phyloP scores from a whole-genome alignment of 2,797 vertebrate species.

The Gymnothorax reevesii region DNA sequence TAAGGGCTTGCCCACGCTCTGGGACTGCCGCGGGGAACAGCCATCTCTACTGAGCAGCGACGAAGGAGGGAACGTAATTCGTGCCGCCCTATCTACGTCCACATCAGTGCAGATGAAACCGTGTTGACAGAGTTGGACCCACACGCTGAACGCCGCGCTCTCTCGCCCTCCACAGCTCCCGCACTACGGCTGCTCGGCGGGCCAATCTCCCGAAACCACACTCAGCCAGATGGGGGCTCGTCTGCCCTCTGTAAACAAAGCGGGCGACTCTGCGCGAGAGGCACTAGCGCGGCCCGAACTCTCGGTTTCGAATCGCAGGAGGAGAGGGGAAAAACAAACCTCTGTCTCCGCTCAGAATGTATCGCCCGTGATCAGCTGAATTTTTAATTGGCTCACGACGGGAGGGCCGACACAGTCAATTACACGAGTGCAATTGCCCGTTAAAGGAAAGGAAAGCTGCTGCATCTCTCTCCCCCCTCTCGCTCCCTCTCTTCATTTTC shows the following conservation, averaged over 20 bases:
- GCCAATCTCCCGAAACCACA: neutral
- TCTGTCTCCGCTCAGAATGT: neutral
- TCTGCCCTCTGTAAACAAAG: neutral
- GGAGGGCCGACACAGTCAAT: constrained; percentile 1
- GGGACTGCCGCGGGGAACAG: neutral
- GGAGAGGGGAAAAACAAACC: neutral
- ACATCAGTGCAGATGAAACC: neutral
- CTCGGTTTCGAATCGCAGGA: neutral
- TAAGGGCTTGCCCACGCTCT: neutral
- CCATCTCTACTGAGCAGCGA: neutral
- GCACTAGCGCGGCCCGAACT: neutral
- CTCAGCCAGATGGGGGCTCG: neutral
- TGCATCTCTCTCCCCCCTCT: neutral
- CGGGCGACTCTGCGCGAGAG: neutral
- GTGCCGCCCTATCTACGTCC: neutral
- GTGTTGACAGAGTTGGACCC: neutral
- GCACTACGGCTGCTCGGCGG: neutral
- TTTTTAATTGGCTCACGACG: constrained; percentile 17
- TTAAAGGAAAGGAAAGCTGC: neutral
- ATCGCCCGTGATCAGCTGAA: constrained; percentile 1
- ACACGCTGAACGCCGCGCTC: neutral
- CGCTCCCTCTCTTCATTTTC: neutral
- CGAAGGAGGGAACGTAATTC: constrained; percentile 7
- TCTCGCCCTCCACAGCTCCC: neutral
- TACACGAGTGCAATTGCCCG: neutral